A percentile compares a stretch with the other conserved stretches of the same genome.
Conservation (phyloP, 2,113 vertebrate genomes). For the Indicator maculatus region DNA sequence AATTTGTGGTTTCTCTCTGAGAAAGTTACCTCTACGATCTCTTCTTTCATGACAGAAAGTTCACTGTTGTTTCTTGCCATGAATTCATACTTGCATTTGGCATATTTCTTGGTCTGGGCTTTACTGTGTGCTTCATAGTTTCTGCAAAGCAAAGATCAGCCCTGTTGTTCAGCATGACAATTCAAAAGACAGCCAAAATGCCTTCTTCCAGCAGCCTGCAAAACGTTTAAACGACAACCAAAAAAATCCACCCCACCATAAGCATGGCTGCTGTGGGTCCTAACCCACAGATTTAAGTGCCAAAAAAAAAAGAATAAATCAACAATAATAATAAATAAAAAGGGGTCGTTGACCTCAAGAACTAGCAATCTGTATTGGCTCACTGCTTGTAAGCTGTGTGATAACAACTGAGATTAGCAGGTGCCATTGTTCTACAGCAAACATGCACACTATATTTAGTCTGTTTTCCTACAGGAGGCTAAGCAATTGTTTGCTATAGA, state of each 20-base stretch:
- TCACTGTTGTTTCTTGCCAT: conserved; percentile 92
- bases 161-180: background rate
- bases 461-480: background rate
- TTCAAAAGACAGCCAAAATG: background rate
- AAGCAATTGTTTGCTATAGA: background rate
- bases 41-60: conserved; percentile 91
- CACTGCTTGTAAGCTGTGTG: background rate
- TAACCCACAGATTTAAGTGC: background rate
- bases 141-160: conserved; percentile 70
- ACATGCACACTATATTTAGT: background rate
- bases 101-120: conserved; percentile 81
- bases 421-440: background rate
- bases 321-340: background rate
- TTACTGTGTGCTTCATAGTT: conserved; percentile 77
- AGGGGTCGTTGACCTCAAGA: background rate
- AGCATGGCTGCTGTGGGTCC: background rate
- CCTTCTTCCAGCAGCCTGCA: background rate
- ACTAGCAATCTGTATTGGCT: background rate
- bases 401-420: background rate
- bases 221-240: background rate
- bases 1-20: background rate
- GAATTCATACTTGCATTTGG: conserved; percentile 95
- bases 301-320: background rate
- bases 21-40: conserved; percentile 88
- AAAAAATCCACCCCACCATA: too few relatives aligned